Base-by-base conservation (phyloP, 2,888 invertebrate genomes). In the Spatulosminthurus flaviceps region DNA sequence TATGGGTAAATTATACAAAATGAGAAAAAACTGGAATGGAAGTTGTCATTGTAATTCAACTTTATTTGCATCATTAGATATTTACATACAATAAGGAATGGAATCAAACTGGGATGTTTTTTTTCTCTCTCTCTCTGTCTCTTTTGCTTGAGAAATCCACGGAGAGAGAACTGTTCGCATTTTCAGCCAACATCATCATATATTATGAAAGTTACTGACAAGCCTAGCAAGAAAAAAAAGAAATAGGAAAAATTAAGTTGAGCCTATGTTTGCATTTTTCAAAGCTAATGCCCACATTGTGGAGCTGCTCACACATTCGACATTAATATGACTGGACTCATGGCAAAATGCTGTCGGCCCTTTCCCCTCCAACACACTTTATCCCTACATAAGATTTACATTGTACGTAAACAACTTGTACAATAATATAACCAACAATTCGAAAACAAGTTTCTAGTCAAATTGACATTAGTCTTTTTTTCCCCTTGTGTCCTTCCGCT, bases 31-130 rank as follows among this genome's bases (percentile, higher is more conserved):
- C 64, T 64, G 64, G 64, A 64, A 64, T 64, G 11, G 24, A 64
- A 64, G 24, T 22, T 70, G 70, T 70, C 70, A 70, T 41, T 70
- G 70, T 70, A 70, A 70, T 34, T 42, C 41, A 70, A 42, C 70
- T 70, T 70, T 70, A 70, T 70, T 70, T 41, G 41, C 22, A 13
- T 70, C 70, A 70, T 70, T 70, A 70, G 34, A 41, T 22, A 70
- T 70, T 70, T 42, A 34, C 70, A 70, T 70, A 70, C 41, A 70
- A 70, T 70, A 67, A 51, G 51, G 51, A 51, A 51, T 51, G 16
- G n/a, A 51, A 51, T 51, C 51, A 51, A 51, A 51, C 51, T 51
- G 51, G 51, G 51, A 51, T 51, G 5, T 51, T 51, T 51, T 13
- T 19, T 19, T n/a, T n/a, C n/a, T n/a, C n/a, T n/a, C n/a, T n/a